Conservation (phyloP, 2,888 invertebrate species). For the Nesidiocoris tenuis region DNA sequence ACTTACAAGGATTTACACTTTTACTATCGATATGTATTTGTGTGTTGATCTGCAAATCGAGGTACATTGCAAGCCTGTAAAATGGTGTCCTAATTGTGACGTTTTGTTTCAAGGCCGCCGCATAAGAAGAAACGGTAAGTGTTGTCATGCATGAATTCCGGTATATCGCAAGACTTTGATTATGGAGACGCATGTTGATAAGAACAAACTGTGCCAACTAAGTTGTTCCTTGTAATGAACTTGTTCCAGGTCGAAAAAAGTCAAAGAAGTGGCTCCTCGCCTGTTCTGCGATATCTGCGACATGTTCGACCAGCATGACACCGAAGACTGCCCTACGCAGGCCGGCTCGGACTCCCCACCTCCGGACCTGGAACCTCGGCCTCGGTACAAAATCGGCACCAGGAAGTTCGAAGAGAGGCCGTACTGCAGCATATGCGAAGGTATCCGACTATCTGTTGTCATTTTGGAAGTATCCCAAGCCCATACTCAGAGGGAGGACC, state of each 20-base stretch:
- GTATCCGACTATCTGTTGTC: too few species aligned
- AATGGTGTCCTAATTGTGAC: not conserved
- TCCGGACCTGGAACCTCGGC: constrained; percentile 51
- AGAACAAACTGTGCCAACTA: too few species aligned
- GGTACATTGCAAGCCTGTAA: too few species aligned
- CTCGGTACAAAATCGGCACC: constrained; percentile 40
- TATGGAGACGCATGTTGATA: not conserved
- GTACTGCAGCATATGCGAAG: constrained; percentile 92
- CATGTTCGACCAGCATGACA: constrained; percentile 93
- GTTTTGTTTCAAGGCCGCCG: not conserved
- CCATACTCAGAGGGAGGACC: too few species aligned
- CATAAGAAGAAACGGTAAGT: not conserved
- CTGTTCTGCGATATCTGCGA: constrained; percentile 98
- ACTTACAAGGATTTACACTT: too few species aligned
- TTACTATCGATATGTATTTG: too few species aligned
- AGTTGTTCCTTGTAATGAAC: too few species aligned
- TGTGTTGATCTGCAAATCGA: too few species aligned
- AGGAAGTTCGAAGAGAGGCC: constrained; percentile 58
- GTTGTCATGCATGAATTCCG: not conserved
- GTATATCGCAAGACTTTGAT: too few species aligned
- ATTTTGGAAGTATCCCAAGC: not conserved
- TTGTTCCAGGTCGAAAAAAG: constrained; percentile 25
- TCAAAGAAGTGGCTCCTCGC: constrained; percentile 66
- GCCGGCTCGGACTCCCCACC: constrained; percentile 61
- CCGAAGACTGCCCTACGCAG: constrained; percentile 93